Conservation (phyloP, 2,888 invertebrate species). For the Hypena proboscidalis region DNA sequence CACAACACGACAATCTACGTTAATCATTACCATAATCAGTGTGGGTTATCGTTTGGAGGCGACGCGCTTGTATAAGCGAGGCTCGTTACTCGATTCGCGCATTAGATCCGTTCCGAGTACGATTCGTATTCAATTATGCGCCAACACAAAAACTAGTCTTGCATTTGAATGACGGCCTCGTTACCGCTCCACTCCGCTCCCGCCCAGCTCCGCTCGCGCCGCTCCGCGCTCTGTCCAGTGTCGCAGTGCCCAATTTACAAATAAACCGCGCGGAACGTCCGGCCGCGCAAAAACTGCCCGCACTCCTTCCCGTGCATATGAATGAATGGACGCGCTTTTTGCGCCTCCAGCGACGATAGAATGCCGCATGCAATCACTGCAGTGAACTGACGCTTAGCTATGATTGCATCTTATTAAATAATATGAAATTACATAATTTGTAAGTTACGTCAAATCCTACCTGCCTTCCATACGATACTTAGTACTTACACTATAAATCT, state of each 20-base stretch:
- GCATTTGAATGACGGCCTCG: conserved; percentile 76
- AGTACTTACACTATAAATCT: too few species aligned
- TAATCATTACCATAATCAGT: too few species aligned
- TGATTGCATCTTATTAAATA: too few species aligned
- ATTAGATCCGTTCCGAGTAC: conserved; percentile 72
- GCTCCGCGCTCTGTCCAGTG: too few species aligned
- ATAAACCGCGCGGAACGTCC: conserved; percentile 82
- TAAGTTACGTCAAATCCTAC: too few species aligned
- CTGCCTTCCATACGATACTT: too few species aligned
- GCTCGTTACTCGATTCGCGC: conserved; percentile 63
- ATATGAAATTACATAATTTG: too few species aligned
- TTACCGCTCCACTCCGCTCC: conserved; percentile 46
- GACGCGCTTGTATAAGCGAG: conserved; percentile 47
- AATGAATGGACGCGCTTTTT: conserved; percentile 78
- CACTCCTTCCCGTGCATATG: conserved; percentile 76
- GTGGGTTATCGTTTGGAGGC: background rate
- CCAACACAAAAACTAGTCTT: conserved; percentile 76
- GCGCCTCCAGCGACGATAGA: conserved; percentile 53
- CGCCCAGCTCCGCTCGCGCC: conserved; percentile 36
- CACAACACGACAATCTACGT: too few species aligned
- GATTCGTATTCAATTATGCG: conserved; percentile 79
- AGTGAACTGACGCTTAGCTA: background rate
- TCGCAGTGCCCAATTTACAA: conserved; percentile 84
- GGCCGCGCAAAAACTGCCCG: conserved; percentile 77
- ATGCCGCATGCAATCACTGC: conserved; percentile 63